These are phyloP conservation scores for Hirundo rustica DNA, from an alignment of 2,797 vertebrate species.

Conservation along the genomic window DNA sequence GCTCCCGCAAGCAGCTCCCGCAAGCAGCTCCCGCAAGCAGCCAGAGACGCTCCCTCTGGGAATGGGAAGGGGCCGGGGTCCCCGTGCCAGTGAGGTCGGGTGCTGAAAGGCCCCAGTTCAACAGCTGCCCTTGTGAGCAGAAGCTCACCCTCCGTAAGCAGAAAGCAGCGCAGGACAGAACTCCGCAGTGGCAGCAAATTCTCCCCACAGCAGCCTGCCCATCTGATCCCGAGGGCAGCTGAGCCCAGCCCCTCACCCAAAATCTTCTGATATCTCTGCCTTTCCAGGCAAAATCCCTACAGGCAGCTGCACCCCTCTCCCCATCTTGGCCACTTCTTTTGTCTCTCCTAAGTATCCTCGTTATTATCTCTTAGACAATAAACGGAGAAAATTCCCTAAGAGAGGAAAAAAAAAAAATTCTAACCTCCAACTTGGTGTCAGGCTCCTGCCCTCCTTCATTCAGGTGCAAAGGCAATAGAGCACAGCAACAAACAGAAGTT, in stretches of 20 bases:
- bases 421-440: background rate
- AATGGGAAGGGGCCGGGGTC: background rate
- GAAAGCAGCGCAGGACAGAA: background rate
- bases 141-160: background rate
- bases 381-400: background rate
- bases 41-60: background rate
- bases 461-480: background rate
- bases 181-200: fast-evolving
- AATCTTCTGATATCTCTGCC: background rate
- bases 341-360: background rate
- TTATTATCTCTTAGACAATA: background rate
- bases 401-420: background rate
- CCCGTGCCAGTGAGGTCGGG: too few species aligned
- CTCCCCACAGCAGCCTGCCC: background rate
- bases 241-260: background rate
- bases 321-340: background rate
- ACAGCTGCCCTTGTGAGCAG: background rate
- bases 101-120: background rate
- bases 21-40: background rate
- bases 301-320: background rate
- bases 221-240: fast-evolving
- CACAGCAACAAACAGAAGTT: background rate
- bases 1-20: background rate
- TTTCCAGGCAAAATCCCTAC: background rate
- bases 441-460: background rate